Percentiles rank a stretch among this genome's conserved stretches.
These are phyloP conservation scores for Theropithecus gelada DNA, from an alignment of 2,113 vertebrate species.

Conservation along the genomic window DNA sequence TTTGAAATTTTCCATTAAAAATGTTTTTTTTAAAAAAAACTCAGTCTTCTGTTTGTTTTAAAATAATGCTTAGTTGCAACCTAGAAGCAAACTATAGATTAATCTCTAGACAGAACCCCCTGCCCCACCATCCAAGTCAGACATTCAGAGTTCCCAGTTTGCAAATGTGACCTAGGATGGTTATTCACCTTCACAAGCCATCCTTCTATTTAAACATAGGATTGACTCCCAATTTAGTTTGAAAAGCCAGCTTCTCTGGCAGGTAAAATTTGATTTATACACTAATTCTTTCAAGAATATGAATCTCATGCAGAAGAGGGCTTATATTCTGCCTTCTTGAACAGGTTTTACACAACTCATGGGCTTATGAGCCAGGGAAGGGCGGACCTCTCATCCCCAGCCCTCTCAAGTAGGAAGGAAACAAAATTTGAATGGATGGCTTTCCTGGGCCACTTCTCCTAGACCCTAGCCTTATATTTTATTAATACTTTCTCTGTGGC, in stretches of 20 bases:
- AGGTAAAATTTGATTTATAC: slow-evolving; percentile 24
- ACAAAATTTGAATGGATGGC: neutral
- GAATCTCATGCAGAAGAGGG: neutral
- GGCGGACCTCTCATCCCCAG: neutral
- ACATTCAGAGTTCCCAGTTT: neutral
- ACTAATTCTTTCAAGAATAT: slow-evolving; percentile 3
- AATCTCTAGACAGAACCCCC: neutral
- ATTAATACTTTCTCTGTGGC: neutral
- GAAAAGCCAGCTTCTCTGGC: slow-evolving; percentile 43
- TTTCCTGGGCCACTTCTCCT: neutral
- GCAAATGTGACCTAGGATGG: neutral
- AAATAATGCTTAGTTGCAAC: neutral
- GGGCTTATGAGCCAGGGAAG: neutral
- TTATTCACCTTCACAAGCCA: neutral
- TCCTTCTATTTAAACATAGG: slow-evolving; percentile 26
- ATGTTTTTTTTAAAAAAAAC: neutral
- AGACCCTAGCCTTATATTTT: neutral
- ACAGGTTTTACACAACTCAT: neutral
- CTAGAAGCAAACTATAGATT: neutral
- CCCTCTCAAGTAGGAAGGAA: neutral
- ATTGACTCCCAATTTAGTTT: slow-evolving; percentile 45
- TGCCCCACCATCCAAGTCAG: neutral
- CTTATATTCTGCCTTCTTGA: neutral
- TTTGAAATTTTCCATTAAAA: neutral
- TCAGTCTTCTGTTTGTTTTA: neutral